These are phyloP conservation scores for Pseudomyrmex flavicornis DNA, from an alignment of 1,140 invertebrate genomes.

Conservation along the genomic window DNA sequence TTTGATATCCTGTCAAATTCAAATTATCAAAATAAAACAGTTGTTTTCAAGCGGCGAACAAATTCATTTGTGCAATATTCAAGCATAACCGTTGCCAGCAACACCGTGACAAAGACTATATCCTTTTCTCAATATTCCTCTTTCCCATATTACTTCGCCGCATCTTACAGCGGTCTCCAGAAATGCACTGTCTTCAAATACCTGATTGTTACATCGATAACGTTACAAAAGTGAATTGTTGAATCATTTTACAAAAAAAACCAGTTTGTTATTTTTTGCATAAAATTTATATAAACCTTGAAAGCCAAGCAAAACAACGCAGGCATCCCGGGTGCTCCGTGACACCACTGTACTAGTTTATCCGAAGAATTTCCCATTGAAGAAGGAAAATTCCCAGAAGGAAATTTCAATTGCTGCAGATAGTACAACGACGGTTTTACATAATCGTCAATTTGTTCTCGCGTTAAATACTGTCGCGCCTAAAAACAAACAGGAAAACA, in stretches of 20 bases:
- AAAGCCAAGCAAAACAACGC: conserved; percentile 91
- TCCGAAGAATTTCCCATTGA: conserved; percentile 90
- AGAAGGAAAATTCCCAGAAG: conserved; percentile 95
- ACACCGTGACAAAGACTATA: conserved; percentile 97
- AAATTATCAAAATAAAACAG: no score
- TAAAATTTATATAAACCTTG: conserved; percentile 86
- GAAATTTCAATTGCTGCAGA: conserved; percentile 87
- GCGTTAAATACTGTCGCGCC: conserved; percentile 86
- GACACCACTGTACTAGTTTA: conserved; percentile 97
- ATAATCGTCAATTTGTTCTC: conserved; percentile 86
- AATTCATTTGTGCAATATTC: not conserved
- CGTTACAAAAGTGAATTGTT: not conserved
- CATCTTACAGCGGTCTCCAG: conserved; percentile 89
- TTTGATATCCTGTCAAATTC: conserved; percentile 85
- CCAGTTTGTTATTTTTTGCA: no score
- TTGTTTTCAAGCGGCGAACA: no score
- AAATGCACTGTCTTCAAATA: conserved; percentile 91
- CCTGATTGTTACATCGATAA: conserved; percentile 73
- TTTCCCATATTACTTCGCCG: conserved; percentile 92
- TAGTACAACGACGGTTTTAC: conserved; percentile 89
- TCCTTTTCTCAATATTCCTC: conserved; percentile 95
- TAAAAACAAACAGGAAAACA: conserved; percentile 73
- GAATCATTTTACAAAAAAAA: no score
- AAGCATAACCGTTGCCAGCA: conserved; percentile 94
- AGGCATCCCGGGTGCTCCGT: conserved; percentile 95